Conservation (phyloP, 2,113 vertebrate genomes). For the Himantopus leucocephalus region DNA sequence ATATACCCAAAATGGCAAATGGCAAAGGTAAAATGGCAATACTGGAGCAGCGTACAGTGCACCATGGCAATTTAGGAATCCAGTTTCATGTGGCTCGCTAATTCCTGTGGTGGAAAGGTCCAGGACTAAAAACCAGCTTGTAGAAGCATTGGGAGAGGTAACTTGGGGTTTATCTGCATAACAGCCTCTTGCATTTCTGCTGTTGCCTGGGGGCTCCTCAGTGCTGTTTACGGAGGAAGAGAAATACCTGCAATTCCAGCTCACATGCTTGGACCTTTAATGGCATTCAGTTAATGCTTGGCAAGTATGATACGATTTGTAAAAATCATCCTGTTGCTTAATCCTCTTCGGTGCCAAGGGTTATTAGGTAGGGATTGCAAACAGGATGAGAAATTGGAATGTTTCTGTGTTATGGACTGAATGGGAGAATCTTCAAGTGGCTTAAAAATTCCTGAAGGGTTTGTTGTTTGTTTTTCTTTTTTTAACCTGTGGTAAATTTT, state of each 20-base stretch:
- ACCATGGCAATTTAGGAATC: neutral
- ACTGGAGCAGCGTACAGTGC: neutral
- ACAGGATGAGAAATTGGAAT: neutral
- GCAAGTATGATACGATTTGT: neutral
- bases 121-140: neutral
- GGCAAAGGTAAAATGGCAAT: neutral
- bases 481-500: neutral
- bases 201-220: neutral
- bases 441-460: neutral
- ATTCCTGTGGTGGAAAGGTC: neutral
- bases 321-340: constrained; percentile 14
- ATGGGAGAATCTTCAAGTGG: neutral
- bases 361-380: neutral
- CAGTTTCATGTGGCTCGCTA: neutral
- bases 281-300: neutral
- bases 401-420: neutral
- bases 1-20: neutral
- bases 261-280: neutral
- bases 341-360: neutral
- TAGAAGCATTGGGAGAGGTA: neutral
- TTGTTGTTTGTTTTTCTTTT: neutral
- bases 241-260: neutral
- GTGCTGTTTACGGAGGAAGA: neutral
- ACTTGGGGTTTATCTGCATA: neutral
- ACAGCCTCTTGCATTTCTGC: neutral